These are phyloP conservation scores for Hanleya hanleyi DNA, from an alignment of 2,888 invertebrate genomes.

Conservation along the genomic window DNA sequence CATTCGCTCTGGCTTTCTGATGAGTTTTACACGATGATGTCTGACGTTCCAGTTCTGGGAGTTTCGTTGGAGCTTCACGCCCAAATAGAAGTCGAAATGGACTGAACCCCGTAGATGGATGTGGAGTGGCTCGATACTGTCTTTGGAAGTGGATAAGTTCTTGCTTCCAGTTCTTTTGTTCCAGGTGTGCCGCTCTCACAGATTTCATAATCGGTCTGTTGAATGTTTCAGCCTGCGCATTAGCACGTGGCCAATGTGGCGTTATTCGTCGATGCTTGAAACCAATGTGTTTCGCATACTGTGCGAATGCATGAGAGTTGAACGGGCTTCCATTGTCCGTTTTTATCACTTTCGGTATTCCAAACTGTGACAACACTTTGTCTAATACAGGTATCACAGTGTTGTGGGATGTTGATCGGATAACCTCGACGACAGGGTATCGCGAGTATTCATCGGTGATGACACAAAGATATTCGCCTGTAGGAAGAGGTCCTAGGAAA, in stretches of 20 bases:
- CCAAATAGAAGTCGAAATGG: background rate
- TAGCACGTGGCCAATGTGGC: conserved; percentile 18
- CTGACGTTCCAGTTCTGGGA: no score
- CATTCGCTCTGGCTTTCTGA: background rate
- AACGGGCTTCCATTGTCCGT: conserved; percentile 29
- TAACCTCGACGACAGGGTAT: conserved; percentile 35
- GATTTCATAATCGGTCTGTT: background rate
- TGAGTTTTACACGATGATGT: background rate
- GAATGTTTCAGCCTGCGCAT: background rate
- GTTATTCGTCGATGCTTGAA: conserved; percentile 7
- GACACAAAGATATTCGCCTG: conserved; percentile 20
- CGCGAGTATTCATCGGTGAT: conserved; percentile 17
- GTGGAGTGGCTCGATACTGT: background rate
- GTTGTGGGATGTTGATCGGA: conserved; percentile 23
- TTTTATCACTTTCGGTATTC: conserved; percentile 22
- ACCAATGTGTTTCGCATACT: background rate
- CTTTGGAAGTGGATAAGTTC: background rate
- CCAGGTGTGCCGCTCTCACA: background rate
- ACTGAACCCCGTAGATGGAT: background rate
- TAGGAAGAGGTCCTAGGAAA: conserved; percentile 31
- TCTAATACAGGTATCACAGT: conserved; percentile 24
- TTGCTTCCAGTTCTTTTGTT: conserved; percentile 5
- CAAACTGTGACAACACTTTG: conserved; percentile 22
- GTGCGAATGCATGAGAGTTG: background rate
- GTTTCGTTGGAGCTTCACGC: background rate